Percentiles rank a stretch among this genome's conserved stretches.
Evolutionary conservation across 2,113 vertebrate genomes (phyloP).

Genomic region (Microcebus ravelobensis): DNA sequence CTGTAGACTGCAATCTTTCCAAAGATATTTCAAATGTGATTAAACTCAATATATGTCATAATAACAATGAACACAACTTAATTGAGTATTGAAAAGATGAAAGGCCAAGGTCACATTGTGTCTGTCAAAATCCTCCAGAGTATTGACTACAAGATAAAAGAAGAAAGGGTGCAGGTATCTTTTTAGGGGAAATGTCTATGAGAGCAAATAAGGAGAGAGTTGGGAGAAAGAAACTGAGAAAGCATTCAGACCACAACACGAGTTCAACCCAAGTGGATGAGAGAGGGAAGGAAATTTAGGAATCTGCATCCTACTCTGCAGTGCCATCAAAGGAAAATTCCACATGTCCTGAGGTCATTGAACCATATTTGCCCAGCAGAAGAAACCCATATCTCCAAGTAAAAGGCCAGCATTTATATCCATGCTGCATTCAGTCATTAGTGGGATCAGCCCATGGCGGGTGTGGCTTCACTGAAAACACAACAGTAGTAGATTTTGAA

Average conservation of each 20-base stretch:
- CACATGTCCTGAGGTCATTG: background rate
- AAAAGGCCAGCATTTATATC: background rate
- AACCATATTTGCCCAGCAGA: background rate
- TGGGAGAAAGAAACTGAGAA: background rate
- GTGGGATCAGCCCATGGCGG: background rate
- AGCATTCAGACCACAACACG: background rate
- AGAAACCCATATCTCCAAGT: background rate
- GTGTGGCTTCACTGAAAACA: too few species aligned
- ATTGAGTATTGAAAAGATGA: background rate
- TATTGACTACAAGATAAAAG: background rate
- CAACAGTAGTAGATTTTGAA: background rate
- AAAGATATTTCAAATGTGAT: background rate
- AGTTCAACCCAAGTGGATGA: background rate
- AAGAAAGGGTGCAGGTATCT: background rate
- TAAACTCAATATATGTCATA: background rate
- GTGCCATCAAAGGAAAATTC: background rate
- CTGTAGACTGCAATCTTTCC: background rate
- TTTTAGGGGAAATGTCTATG: background rate
- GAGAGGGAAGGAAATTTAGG: background rate
- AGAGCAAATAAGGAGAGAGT: background rate
- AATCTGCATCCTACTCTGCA: background rate
- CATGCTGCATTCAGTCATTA: background rate
- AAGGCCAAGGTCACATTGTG: background rate
- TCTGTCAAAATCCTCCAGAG: background rate
- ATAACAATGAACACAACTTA: background rate